Base-by-base conservation (phyloP, 2,113 vertebrate genomes). In the Varanus salvator region DNA sequence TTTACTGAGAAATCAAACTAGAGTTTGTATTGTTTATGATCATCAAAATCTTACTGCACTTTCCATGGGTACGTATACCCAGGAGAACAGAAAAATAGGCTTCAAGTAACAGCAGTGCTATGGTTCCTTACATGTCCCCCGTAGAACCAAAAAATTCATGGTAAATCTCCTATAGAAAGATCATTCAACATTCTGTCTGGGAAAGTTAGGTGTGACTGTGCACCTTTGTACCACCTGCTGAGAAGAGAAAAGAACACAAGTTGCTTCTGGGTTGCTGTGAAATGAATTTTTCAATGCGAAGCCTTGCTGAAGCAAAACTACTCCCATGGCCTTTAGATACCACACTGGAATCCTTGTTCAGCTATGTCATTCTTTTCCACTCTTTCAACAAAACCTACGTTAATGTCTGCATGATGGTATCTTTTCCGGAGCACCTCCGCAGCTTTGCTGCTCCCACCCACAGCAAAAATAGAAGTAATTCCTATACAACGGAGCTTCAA, bases 11-110 rank as follows among this genome's bases (percentile, higher is more conserved):
- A 93, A 72, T 84, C 87, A 87, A 93, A 93, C 0, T 57, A 87
- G 68, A 34, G 27, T 92, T 93, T 72, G 90, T 94, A 52, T 44
- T 38, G 81, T 78, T 86, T 90, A 31, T 87, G 48, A 90, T 84
- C 91, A 90, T 31, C 54, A 74, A 74, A 91, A 85, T 66, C 38
- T 84, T 27, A 21, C 60, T 19, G 12, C 12, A 86, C 0, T 1
- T 76, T 64, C 0, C 23, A 34, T 52, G 44, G 38, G 11, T 52
- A 8, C 17, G 27, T 21, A 69, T 21, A 87, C 9, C 9, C 8
- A 8, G 12, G 60, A 44, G 11, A 29, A 84, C 34, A 60, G 31
- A 80, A 75, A 89, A 89, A 68, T 48, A 78, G 89, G 8, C 12
- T 64, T 8, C 34, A 31, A 29, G 34, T 44, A 77, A 82, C 74